These are phyloP conservation scores for Coboldia fuscipes DNA, from an alignment of 1,140 invertebrate species.

Conservation along the genomic window DNA sequence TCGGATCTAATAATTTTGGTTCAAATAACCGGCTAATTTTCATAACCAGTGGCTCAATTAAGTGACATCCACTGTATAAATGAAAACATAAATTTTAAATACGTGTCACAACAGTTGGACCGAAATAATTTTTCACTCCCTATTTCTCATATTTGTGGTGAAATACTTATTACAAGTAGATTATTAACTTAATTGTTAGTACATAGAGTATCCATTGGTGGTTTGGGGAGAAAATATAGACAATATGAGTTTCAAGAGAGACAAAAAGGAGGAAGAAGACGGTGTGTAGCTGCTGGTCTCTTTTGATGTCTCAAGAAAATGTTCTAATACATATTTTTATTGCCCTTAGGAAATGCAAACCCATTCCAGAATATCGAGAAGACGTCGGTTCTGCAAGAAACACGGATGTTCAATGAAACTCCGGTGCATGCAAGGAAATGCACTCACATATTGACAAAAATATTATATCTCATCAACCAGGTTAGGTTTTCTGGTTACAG, in stretches of 20 bases:
- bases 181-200: no score
- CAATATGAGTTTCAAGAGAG: slow-evolving; percentile 5
- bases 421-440: slow-evolving; percentile 95
- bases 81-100: no score
- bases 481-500: slow-evolving; percentile 9
- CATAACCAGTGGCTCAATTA: no score
- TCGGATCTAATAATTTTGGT: no score
- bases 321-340: neutral
- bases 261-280: slow-evolving; percentile 5
- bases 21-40: no score
- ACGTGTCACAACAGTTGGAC: neutral
- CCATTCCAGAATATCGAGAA: slow-evolving; percentile 89
- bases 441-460: slow-evolving; percentile 85
- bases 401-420: slow-evolving; percentile 91
- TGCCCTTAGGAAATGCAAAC: slow-evolving; percentile 40
- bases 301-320: no score
- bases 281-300: no score
- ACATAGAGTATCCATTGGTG: no score
- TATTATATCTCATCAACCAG: slow-evolving; percentile 87
- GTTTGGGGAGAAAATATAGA: no score
- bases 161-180: no score
- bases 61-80: no score
- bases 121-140: neutral
- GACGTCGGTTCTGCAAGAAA: slow-evolving; percentile 90
- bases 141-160: neutral